Base-by-base conservation (phyloP, 1,140 invertebrate genomes). In the Drosophila willistoni region DNA sequence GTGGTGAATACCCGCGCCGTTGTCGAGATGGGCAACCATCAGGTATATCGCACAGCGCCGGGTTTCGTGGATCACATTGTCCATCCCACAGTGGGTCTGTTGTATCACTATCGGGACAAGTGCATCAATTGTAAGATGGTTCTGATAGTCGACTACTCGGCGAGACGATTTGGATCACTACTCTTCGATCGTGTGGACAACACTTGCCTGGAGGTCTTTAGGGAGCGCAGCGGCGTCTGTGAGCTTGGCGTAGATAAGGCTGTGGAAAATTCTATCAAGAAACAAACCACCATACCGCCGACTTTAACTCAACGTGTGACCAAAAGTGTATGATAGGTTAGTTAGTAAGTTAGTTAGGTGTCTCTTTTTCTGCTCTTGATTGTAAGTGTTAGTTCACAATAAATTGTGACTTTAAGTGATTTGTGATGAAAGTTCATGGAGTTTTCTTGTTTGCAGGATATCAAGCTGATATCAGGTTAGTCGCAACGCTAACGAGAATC, bases 21-120 rank as follows among this genome's bases (percentile, higher is more conserved):
- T 2, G 92, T 94, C 1, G 94, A 94, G 77, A 93, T 95, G 68
- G 94, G 95, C 1, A 95, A 95, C 82, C 95, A 95, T 91, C 93
- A 94, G 76, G 93, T 95, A 0, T 95, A 94, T 93, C 92, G 94
- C 36, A 41, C 73, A 10, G 75, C 86, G 0, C 90, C 81, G 1
- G 77, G 79, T 17, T 90, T 71, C 39, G 65, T 80, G 2, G 90
- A 92, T 36, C 75, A 75, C 41, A 68, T 87, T 2, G 71, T 92
- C 3, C 79, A 90, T 10, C 81, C 75, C 9, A 81, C 81, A 44
- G 91, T 91, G 36, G 90, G 83, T 0, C 41, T 92, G 55, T 67
- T 92, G 36, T 91, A 92, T 51, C 90, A 92, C 63, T 92, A 91
- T 70, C 83, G 91, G 6, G 80, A 90, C 70, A 79, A 91, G 62